Percentiles rank a stretch among this genome's conserved stretches.
Conservation (phyloP, 2,113 vertebrate genomes). For the Seriola rivoliana region DNA sequence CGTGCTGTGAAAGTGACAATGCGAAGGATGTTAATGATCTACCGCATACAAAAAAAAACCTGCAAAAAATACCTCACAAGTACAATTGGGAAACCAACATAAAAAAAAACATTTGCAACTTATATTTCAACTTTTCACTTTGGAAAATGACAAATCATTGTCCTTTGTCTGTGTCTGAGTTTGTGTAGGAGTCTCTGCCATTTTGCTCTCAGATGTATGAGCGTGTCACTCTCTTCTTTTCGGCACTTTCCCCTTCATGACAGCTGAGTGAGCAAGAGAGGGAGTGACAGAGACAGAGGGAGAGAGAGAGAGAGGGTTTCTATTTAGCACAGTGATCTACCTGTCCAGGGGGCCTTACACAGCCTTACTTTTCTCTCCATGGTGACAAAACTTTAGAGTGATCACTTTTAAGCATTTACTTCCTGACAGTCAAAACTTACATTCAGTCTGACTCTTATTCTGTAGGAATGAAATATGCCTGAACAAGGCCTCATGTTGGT, state of each 20-base stretch:
- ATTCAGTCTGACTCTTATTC: conserved; percentile 10
- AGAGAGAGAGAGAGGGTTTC: background rate
- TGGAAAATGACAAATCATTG: background rate
- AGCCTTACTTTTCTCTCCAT: conserved; percentile 8
- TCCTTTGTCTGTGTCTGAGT: background rate
- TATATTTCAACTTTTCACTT: background rate
- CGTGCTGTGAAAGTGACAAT: background rate
- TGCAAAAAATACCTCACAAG: background rate
- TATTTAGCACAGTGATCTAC: conserved; percentile 39
- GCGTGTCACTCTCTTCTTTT: conserved; percentile 28
- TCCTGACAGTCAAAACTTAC: conserved; percentile 34
- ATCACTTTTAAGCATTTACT: conserved; percentile 34
- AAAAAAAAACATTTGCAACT: background rate
- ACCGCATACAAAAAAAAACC: background rate
- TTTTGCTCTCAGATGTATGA: conserved; percentile 30
- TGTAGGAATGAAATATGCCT: conserved; percentile 32
- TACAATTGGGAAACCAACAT: background rate
- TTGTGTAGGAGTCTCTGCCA: conserved; percentile 2
- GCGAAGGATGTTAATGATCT: background rate
- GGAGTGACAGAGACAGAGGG: conserved; percentile 18
- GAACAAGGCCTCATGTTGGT: background rate
- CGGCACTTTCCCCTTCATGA: background rate
- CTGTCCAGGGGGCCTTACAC: conserved; percentile 40
- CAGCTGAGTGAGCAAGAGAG: conserved; percentile 11
- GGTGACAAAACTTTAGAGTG: conserved; percentile 23